Base-by-base conservation (phyloP, 2,797 vertebrate species). In the Xenopus petersii region DNA sequence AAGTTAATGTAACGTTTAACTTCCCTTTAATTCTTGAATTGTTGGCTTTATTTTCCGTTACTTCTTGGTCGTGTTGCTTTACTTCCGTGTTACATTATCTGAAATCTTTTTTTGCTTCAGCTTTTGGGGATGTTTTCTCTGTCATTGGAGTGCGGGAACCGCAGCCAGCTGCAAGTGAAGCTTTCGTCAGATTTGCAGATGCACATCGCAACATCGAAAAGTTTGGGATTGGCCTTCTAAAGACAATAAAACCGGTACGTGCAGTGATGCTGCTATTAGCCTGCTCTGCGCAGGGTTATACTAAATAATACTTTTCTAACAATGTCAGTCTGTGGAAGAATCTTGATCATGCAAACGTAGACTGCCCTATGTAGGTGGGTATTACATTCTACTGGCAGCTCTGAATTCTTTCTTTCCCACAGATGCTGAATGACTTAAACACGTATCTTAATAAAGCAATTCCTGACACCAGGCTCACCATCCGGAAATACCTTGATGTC, bases 371-470 rank as follows among this genome's bases (percentile, higher is more conserved):
- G 13, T 56, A 16, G 54, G 2, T 10, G 49, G 49, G 16, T 6
- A 56, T 56, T 16, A 16, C 54, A 5, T 56, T 24, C 1, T 24
- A 42, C 36, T 13, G 9, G 21, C 58, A 24, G 49, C 49, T 12
- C 11, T 51, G 49, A 42, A 5, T 42, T 51, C 21, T 60, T 4
- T 60, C 67, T 26, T 70, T 17, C 62, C 81, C 77, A 75, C 88
- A 99, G 98, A 99, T 99, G 98, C 94, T 99, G 73, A 98, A 95
- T 15, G 98, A 99, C 80, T 87, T 99, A 86, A 99, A 98, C 88
- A 99, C 98, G 0, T 98, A 99, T 79, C 94, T 99, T 71, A 94
- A 98, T 83, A 99, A 99, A 84, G 98, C 98, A 82, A 98, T 99
- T 86, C 97, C 98, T 0, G 98, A 99, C 89, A 99, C 98, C 0